Evolutionary conservation across 1,140 invertebrate genomes (phyloP), one percentile per base, ranked within the genome.

Genomic region (Plodia interpunctella): DNA sequence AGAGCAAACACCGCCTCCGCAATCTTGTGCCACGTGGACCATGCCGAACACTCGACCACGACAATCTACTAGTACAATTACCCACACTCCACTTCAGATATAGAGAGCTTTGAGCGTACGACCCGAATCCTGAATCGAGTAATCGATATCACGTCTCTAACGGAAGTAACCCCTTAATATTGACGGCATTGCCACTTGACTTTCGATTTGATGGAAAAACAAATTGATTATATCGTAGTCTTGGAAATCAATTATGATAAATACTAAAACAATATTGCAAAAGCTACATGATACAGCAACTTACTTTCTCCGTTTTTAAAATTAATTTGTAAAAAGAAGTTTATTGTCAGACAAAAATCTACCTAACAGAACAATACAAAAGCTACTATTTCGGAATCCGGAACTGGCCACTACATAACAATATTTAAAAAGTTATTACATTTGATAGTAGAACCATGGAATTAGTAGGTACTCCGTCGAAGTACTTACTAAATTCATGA

Each of bases 1-100:
- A 89, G 87, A 89, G 87, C 83, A 89, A 87, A 89, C 80, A 87
- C 74, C 82, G 86, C 80, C 80, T 87, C 68, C 84, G 75, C 82
- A 87, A 89, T 87, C 84, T 89, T 89, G 83, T 84, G 84, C 83
- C 83, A 83, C 78, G 82, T 74, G 74, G 82, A 89, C 83, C 83
- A 83, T 83, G 74, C 72, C 71, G 70, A 74, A 80, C 82, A 85
- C 81, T 87, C 74, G 78, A 80, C 82, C 79, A 76, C 80, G 72
- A 79, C 77, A 80, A 85, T 87, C 78, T 78, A 80, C 76, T 81
- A 76, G 62, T 75, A 79, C 72, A 78, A 79, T 80, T 78, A 82
- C 72, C 70, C 63, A 68, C 72, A 76, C 72, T 72, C 63, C 61
- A 60, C 30, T 63, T 57, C 60, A 60, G 51, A 62, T 63, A 56